Evolutionary conservation across 2,797 vertebrate genomes (phyloP).

Genomic region (Lerista edwardsae): DNA sequence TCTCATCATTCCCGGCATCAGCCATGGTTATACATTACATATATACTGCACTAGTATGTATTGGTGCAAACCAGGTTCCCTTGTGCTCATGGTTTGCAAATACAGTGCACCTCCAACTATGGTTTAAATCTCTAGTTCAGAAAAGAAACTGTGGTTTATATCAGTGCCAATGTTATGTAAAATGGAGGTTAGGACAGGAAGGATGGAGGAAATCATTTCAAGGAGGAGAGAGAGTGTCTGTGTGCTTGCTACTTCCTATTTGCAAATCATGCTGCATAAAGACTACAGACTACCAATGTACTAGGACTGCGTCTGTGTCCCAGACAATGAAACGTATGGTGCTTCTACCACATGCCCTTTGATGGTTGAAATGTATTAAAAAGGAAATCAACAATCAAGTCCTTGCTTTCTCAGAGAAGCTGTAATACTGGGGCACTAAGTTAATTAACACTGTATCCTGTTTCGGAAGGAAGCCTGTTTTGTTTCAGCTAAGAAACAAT

Average conservation of each 20-base stretch:
- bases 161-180: neutral
- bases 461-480: slow-evolving; percentile 48
- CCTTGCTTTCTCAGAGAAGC: slow-evolving; percentile 6
- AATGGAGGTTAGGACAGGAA: neutral
- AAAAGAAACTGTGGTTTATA: neutral
- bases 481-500: slow-evolving; percentile 29
- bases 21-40: neutral
- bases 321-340: neutral
- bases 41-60: too few species aligned
- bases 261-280: neutral
- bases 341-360: slow-evolving; percentile 15
- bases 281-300: neutral
- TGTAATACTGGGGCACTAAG: neutral
- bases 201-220: neutral
- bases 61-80: neutral
- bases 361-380: neutral
- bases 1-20: neutral
- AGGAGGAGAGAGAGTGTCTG: neutral
- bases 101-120: too few species aligned
- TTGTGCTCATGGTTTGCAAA: neutral
- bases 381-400: slow-evolving; percentile 18
- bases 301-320: neutral
- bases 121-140: neutral
- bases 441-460: slow-evolving; percentile 44
- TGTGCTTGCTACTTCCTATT: neutral